Percentiles rank a stretch among this genome's conserved stretches.
Evolutionary conservation across 2,797 vertebrate species (phyloP).

Genomic region (Antrozous pallidus): DNA sequence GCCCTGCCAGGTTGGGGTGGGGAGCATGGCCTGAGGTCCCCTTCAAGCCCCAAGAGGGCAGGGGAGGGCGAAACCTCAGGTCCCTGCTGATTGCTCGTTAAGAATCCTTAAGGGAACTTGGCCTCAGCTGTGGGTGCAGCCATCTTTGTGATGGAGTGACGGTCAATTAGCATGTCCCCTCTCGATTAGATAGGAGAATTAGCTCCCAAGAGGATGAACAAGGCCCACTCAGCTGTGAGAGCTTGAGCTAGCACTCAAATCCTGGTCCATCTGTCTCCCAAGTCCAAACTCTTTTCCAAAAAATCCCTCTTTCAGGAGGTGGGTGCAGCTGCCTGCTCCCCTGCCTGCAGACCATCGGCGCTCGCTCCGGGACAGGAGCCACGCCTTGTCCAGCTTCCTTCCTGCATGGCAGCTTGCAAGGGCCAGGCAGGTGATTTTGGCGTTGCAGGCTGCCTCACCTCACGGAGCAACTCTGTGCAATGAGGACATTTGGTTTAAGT

Average conservation of each 20-base stretch:
- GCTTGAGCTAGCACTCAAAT: background rate
- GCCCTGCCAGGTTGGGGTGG: too few relatives aligned
- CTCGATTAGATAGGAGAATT: too few relatives aligned
- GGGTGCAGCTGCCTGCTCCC: background rate
- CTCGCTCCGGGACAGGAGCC: background rate
- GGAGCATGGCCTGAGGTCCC: too few relatives aligned
- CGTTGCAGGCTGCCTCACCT: background rate
- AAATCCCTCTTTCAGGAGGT: background rate
- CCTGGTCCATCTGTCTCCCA: background rate
- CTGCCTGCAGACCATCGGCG: background rate
- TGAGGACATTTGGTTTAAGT: background rate
- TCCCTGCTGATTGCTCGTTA: too few relatives aligned
- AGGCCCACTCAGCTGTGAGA: background rate
- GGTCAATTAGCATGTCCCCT: too few relatives aligned
- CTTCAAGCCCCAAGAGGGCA: too few relatives aligned
- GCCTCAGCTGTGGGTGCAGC: too few relatives aligned
- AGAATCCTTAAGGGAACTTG: too few relatives aligned
- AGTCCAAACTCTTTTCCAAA: background rate
- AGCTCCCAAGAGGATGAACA: background rate
- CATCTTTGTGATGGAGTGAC: too few relatives aligned
- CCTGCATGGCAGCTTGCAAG: background rate
- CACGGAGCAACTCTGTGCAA: too few relatives aligned
- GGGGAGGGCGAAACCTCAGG: too few relatives aligned
- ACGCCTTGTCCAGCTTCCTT: background rate
- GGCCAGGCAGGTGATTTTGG: background rate